Evolutionary conservation across 1,140 invertebrate species (phyloP), one percentile per base, ranked within the genome.

Genomic region (Alviniconcha marisindica): DNA sequence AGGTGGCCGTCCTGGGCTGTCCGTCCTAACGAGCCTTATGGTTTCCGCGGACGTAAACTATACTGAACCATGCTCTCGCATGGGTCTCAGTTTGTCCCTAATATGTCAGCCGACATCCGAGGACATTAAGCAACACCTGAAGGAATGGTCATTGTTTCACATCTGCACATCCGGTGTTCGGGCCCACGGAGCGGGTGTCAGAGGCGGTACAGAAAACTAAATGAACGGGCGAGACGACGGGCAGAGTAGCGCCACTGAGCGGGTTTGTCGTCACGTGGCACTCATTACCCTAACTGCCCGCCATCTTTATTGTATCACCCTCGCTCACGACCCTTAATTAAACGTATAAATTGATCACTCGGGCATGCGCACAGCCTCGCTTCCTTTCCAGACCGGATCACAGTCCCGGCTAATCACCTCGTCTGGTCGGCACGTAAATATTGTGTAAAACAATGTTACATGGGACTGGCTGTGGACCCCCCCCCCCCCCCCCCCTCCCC

Each of bases 221-320:
- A 10, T 71, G 36, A 36, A 74, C 38, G 71, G 38, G 24, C 7
- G 18, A 14, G 18, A 44, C 21, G 2, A 33, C 4, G 31, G 7
- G 28, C 38, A n/a, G 21, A n/a, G 24, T 24, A n/a, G 60, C 21
- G 5, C 60, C 60, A n/a, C 10, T 24, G 60, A 48, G 73, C 7
- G 7, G 33, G 66, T 2, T 24, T 31, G 73, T 76, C 42, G n/a
- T 76, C 73, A 76, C 73, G 40, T 76, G 73, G 73, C 42, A 76
- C 15, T 51, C 73, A 76, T 76, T 76, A 76, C 42, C 44, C 73
- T 76, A 76, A 76, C 73, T 31, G 31, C 42, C 73, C 73, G 40
- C 73, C 73, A 76, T 76, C 73, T 76, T 76, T 76, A 54, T 54
- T 76, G 73, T 76, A 76, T 76, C 73, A 76, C 51, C 73, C 73